These are phyloP conservation scores for Coecobrya sp. DNA, from an alignment of 2,888 invertebrate species.

Conservation along the genomic window DNA sequence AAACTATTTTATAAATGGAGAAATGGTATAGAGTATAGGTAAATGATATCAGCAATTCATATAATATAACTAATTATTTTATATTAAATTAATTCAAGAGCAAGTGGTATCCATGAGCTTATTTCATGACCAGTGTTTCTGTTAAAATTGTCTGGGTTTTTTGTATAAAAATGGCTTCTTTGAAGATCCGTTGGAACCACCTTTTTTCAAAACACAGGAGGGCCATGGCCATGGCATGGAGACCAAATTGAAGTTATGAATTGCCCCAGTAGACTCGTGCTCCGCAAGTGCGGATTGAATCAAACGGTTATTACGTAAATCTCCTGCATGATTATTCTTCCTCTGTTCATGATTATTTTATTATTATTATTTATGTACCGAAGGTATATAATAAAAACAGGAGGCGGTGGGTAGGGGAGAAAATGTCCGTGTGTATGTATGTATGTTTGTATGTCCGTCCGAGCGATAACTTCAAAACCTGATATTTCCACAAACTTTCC, in stretches of 20 bases:
- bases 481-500: too few species aligned
- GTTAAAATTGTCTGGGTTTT: background rate
- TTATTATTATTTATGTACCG: too few species aligned
- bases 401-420: too few species aligned
- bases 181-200: background rate
- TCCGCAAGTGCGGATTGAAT: background rate
- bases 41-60: background rate
- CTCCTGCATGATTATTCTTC: background rate
- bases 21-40: background rate
- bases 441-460: too few species aligned
- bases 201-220: background rate
- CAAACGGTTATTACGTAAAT: background rate
- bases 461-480: too few species aligned
- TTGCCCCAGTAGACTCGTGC: background rate
- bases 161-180: background rate
- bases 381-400: too few species aligned
- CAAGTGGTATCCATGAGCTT: background rate
- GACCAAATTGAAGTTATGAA: background rate
- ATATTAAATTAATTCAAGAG: background rate
- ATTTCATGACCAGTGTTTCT: background rate
- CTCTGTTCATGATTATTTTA: too few species aligned
- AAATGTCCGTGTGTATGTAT: too few species aligned
- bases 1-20: background rate
- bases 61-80: background rate
- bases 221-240: background rate